Percentiles rank a stretch among this genome's conserved stretches.
Conservation (phyloP, 2,797 vertebrate species). For the Triplophysa bombifrons region DNA sequence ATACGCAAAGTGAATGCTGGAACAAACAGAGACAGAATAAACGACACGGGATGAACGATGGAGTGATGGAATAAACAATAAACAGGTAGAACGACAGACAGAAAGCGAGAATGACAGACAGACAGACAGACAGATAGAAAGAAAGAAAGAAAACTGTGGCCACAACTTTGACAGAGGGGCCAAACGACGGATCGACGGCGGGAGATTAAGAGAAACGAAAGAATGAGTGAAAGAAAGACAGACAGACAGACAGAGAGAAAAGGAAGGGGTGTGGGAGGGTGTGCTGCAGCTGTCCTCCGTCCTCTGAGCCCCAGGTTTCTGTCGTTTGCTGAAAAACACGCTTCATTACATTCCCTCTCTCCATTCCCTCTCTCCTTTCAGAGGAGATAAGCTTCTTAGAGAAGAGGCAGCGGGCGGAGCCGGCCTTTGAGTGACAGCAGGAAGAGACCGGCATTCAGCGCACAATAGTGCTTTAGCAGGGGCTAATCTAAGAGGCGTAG, state of each 20-base stretch:
- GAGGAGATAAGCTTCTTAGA: constrained; percentile 99
- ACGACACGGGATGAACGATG: background rate
- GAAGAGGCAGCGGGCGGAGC: constrained; percentile 97
- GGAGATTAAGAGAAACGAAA: constrained; percentile 55
- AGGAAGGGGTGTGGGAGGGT: constrained; percentile 66
- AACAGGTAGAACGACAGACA: constrained; percentile 3
- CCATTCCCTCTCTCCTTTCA: constrained; percentile 78
- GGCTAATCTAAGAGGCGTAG: constrained; percentile 99
- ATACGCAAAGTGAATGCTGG: background rate
- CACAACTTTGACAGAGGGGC: constrained; percentile 57
- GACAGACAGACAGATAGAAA: constrained; percentile 14
- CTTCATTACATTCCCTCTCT: constrained; percentile 99
- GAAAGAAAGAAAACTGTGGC: constrained; percentile 19
- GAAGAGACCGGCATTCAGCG: constrained; percentile 99
- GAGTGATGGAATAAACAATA: background rate
- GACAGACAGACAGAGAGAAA: constrained; percentile 48
- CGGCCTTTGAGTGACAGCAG: constrained; percentile 99
- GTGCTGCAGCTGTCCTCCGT: constrained; percentile 95
- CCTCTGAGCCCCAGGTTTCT: constrained; percentile 93
- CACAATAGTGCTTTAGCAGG: constrained; percentile 99
- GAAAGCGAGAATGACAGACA: constrained; percentile 27
- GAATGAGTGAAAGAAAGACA: constrained; percentile 50
- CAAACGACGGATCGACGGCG: constrained; percentile 51
- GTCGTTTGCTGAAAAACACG: constrained; percentile 73
- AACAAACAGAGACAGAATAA: background rate